Evolutionary conservation across 2,888 invertebrate species (phyloP), one percentile per base, ranked within the genome.

Genomic region (Chloroclystis v-ata): DNA sequence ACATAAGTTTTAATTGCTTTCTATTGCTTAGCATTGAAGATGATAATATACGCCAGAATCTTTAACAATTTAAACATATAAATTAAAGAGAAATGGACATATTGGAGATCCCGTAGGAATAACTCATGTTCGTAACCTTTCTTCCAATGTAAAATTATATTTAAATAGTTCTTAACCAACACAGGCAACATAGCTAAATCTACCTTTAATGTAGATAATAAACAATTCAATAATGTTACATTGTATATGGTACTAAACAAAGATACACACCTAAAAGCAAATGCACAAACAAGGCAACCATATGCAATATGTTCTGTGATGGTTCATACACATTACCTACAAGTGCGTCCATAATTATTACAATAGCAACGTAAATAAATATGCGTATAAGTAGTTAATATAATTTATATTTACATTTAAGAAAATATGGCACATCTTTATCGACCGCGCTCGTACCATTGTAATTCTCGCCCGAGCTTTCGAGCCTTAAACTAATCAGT

Each of bases 401-500:
- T 84, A 78, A 76, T 79, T 79, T 84, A 85, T 87, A 86, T 86
- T 86, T 87, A 86, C 85, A 86, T 74, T 72, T 81, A 82, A 78
- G 78, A 85, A 83, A 84, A 87, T 87, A 87, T 87, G 87, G 87
- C 87, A 87, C 87, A 85, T 83, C 83, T 80, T 69, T 69, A 75
- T 80, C 82, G 79, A 84, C 81, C 83, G 82, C 82, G 77, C 77
- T 73, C 73, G 63, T 66, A 60, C 59, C 61, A 57, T 47, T 57
- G 48, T 52, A 56, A 60, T 65, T 63, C 57, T 56, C 57, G 60
- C 61, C 60, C 63, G 66, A 73, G 73, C 75, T 69, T 69, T 70
- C 74, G 68, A 72, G 69, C 71, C 67, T 65, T 70, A 33, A 3
- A 69, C 67, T 61, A 72, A 67, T 69, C 68, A 70, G 67, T 69